These are phyloP conservation scores for Agriopis aurantiaria DNA, from an alignment of 2,888 invertebrate species.

Conservation along the genomic window DNA sequence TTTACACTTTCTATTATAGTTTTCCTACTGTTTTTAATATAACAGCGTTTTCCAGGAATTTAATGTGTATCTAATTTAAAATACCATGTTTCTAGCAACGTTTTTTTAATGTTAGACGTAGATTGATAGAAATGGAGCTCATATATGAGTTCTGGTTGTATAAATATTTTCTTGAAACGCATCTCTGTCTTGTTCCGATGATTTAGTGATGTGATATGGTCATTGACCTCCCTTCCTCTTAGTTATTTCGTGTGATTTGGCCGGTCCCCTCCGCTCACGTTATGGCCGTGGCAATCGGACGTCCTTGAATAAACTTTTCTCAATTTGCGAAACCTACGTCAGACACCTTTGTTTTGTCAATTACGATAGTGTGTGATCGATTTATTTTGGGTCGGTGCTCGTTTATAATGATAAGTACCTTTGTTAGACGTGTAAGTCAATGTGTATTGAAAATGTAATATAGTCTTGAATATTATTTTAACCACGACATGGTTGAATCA, in stretches of 20 bases:
- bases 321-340: neutral
- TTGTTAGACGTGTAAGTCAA: neutral
- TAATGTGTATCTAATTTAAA: too few relatives aligned
- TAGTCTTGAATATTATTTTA: neutral
- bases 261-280: neutral
- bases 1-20: too few relatives aligned
- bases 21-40: too few relatives aligned
- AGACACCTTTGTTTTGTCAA: neutral
- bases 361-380: conserved; percentile 1
- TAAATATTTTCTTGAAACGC: neutral
- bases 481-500: neutral
- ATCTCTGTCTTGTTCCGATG: neutral
- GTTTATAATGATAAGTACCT: neutral
- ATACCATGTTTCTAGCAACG: too few relatives aligned
- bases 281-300: neutral
- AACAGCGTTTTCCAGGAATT: too few relatives aligned
- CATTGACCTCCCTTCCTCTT: conserved; percentile 2
- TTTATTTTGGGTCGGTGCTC: neutral
- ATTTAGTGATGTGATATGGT: neutral
- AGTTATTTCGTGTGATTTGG: conserved; percentile 4
- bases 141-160: too few relatives aligned
- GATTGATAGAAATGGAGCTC: too few relatives aligned
- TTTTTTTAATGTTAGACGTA: too few relatives aligned
- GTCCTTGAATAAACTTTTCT: neutral
- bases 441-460: neutral